Conservation (phyloP, 2,113 vertebrate species). For the Ciconia boyciana region DNA sequence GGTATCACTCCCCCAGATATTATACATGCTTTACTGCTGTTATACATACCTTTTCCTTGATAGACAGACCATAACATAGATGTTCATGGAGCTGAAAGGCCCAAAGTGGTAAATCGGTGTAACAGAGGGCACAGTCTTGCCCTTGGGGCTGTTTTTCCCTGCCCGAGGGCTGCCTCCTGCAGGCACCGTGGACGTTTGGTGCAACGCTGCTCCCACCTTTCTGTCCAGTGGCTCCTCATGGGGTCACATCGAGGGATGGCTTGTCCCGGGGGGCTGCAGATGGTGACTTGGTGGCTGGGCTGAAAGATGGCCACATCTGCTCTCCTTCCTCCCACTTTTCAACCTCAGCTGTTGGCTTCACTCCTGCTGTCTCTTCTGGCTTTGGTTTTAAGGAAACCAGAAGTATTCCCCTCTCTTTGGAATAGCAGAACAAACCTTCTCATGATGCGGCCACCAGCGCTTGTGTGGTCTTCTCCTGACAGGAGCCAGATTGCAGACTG, state of each 20-base stretch:
- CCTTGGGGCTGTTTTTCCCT: background rate
- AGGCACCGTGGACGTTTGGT: accelerated
- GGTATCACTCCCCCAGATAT: background rate
- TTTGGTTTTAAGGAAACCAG: background rate
- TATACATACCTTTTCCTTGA: background rate
- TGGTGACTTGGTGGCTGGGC: accelerated
- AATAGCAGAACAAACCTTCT: background rate
- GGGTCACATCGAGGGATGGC: accelerated
- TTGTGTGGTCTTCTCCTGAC: background rate
- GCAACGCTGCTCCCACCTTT: background rate
- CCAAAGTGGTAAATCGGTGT: background rate
- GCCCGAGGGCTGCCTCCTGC: too few relatives aligned
- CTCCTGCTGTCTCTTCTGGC: background rate
- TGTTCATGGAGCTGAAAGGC: background rate
- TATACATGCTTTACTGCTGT: background rate
- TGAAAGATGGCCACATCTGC: background rate
- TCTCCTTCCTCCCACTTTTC: background rate
- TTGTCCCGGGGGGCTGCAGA: accelerated
- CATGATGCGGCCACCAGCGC: background rate
- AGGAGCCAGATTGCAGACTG: background rate
- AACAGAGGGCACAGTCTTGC: accelerated
- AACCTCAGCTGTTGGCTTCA: background rate
- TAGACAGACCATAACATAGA: too few relatives aligned
- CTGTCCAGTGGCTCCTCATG: accelerated
- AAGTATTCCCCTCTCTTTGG: background rate